Conservation (phyloP, 2,113 vertebrate genomes). For the Hydropotes inermis region DNA sequence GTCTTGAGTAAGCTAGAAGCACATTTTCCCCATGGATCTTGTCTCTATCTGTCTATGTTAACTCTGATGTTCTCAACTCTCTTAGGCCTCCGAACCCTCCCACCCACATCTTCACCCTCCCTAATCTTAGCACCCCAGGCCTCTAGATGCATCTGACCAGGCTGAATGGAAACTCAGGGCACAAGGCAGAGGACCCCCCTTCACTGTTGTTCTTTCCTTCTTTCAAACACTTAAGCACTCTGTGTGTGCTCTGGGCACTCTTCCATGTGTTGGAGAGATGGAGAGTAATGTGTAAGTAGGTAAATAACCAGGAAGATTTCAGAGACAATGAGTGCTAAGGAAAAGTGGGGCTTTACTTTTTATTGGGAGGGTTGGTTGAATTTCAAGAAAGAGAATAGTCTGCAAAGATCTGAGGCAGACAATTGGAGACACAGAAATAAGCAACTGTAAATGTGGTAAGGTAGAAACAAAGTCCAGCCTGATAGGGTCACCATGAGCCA, state of each 20-base stretch:
- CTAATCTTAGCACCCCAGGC: not conserved
- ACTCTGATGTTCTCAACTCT: not conserved
- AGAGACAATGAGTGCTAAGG: not conserved
- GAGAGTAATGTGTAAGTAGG: not conserved
- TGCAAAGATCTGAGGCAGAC: not conserved
- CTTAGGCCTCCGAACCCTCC: too few species aligned
- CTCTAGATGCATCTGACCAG: not conserved
- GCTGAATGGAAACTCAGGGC: not conserved
- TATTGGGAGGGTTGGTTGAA: not conserved
- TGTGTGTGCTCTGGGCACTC: not conserved
- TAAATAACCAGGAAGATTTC: not conserved
- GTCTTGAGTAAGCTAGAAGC: not conserved
- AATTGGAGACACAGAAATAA: not conserved
- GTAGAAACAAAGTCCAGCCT: not conserved
- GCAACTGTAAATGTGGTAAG: not conserved
- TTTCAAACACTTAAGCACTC: not conserved
- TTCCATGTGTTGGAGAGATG: not conserved
- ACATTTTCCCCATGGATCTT: not conserved
- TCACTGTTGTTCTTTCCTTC: not conserved
- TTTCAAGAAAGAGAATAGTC: not conserved
- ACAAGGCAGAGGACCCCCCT: not conserved
- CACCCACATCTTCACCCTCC: not conserved
- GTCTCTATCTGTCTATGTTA: not conserved
- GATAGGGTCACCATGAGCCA: not conserved
- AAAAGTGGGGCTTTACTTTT: not conserved